Percentiles rank a stretch among this genome's conserved stretches.
Evolutionary conservation across 2,113 vertebrate genomes (phyloP).

Genomic region (Ailuropoda melanoleuca): DNA sequence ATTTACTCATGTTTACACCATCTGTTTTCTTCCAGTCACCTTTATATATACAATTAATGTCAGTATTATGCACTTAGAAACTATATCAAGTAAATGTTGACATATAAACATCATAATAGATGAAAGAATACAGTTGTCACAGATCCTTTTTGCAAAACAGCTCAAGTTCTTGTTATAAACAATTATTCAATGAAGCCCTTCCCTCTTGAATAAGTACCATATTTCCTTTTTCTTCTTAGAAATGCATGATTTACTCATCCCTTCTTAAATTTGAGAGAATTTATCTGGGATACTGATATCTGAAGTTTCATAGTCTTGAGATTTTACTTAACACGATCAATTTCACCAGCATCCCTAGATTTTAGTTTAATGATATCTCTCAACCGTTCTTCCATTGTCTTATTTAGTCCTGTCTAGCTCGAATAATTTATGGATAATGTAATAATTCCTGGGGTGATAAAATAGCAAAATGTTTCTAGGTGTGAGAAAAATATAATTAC

Average conservation of each 20-base stretch:
- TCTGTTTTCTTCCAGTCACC: background rate
- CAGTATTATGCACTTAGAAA: background rate
- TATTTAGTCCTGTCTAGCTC: background rate
- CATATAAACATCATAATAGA: background rate
- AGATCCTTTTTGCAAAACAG: background rate
- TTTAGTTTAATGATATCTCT: background rate
- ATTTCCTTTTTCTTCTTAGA: slow-evolving; percentile 13
- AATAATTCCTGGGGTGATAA: slow-evolving; percentile 1
- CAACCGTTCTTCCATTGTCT: background rate
- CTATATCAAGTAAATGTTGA: background rate
- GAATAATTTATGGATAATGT: background rate
- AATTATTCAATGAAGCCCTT: background rate
- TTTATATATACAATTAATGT: background rate
- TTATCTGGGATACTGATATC: background rate
- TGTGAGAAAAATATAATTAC: background rate
- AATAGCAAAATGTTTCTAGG: slow-evolving; percentile 12
- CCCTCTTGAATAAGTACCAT: background rate
- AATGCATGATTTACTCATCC: background rate
- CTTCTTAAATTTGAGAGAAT: background rate
- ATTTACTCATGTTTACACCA: background rate
- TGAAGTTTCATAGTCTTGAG: background rate
- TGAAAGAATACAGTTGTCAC: background rate
- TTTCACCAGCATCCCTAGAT: background rate
- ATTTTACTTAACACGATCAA: background rate
- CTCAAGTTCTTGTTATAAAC: background rate